phyloP scores from a whole-genome alignment of 2,888 invertebrate genomes.

The Prosopocoilus inquinatus region DNA sequence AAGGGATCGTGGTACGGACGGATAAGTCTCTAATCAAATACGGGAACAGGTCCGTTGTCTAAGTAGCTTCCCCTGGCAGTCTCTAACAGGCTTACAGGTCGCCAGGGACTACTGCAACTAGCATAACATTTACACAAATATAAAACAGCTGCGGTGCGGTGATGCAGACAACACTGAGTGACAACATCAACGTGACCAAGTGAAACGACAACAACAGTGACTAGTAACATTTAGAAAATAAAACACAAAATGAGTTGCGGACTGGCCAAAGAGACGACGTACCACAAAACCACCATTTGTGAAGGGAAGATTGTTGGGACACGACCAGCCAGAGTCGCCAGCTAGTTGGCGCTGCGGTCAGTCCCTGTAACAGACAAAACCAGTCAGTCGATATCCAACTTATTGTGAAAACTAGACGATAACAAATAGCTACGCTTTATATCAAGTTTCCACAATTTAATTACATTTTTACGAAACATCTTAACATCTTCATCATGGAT shows the following conservation, averaged over 20 bases:
- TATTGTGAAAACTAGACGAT: background rate
- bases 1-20: conserved; percentile 42
- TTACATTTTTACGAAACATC: background rate
- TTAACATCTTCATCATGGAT: background rate
- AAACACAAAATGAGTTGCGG: conserved; percentile 28
- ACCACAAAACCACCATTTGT: conserved; percentile 53
- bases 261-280: conserved; percentile 44
- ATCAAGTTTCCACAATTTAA: no score
- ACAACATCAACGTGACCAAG: conserved; percentile 46
- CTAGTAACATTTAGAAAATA: conserved; percentile 26
- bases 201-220: conserved; percentile 37
- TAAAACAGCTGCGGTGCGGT: conserved; percentile 37
- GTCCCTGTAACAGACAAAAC: conserved; percentile 52
- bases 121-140: conserved; percentile 21
- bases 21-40: conserved; percentile 24
- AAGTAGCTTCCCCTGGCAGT: conserved; percentile 38
- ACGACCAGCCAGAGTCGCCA: conserved; percentile 51
- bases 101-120: conserved; percentile 27
- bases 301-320: conserved; percentile 40
- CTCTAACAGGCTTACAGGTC: conserved; percentile 37
- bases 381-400: conserved; percentile 34
- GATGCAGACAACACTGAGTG: conserved; percentile 47
- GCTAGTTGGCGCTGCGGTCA: conserved; percentile 52
- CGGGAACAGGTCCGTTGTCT: conserved; percentile 40
- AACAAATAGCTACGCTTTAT: background rate